Conservation (phyloP, 1,140 invertebrate species). For the Coptotermes formosanus region DNA sequence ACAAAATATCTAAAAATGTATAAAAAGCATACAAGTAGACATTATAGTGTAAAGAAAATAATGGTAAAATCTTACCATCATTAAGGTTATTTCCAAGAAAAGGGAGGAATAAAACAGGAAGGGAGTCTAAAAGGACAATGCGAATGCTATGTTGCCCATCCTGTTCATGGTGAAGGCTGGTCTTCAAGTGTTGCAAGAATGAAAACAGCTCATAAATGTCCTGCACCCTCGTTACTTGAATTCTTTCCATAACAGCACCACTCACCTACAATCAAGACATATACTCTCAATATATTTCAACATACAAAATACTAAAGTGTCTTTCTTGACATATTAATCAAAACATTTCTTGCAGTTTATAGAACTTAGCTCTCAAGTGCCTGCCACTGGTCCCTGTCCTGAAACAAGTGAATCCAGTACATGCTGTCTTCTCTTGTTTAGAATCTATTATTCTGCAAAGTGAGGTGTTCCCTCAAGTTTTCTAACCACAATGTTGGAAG, state of each 20-base stretch:
- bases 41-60: neutral
- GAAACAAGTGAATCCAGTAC: no score
- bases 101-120: slow-evolving; percentile 54
- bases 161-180: slow-evolving; percentile 22
- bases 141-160: slow-evolving; percentile 48
- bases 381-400: no score
- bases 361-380: no score
- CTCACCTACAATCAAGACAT: slow-evolving; percentile 46
- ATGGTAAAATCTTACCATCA: slow-evolving; percentile 33
- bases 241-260: slow-evolving; percentile 47
- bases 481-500: no score
- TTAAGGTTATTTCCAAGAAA: slow-evolving; percentile 29
- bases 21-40: neutral
- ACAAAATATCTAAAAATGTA: neutral
- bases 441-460: no score
- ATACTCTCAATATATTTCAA: no score
- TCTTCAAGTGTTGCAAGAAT: slow-evolving; percentile 31
- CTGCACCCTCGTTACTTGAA: slow-evolving; percentile 48
- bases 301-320: no score
- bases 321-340: no score
- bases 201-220: slow-evolving; percentile 40
- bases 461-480: no score
- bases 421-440: no score
- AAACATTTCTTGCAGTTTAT: no score
- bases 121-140: slow-evolving; percentile 63